A percentile compares a stretch with the other conserved stretches of the same genome.
phyloP scores from a whole-genome alignment of 2,888 invertebrate species.

The Aleiodes testaceus region DNA sequence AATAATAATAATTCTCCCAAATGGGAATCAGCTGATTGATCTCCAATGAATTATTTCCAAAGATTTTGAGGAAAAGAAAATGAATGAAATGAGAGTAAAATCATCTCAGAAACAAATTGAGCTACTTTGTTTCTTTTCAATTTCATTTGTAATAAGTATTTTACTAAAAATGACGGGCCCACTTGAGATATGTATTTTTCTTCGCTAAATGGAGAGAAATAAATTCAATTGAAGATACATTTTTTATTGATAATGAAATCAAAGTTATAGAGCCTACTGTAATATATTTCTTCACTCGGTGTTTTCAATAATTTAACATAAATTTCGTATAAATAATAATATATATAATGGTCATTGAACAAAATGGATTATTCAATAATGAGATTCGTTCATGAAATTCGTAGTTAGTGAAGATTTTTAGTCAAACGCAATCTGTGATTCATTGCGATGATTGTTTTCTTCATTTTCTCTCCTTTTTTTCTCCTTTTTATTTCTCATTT shows the following conservation, averaged over 20 bases:
- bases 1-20: neutral
- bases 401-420: constrained; percentile 36
- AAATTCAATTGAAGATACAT: neutral
- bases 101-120: too few species aligned
- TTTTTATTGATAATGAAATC: constrained; percentile 3
- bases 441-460: constrained; percentile 29
- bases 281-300: constrained; percentile 43
- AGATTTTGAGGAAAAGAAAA: neutral
- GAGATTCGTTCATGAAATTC: neutral
- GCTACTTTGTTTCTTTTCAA: neutral
- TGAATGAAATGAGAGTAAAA: neutral
- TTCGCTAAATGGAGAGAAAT: neutral
- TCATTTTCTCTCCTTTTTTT: neutral
- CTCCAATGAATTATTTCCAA: neutral
- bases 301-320: constrained; percentile 20
- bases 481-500: neutral
- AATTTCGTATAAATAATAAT: constrained; percentile 16
- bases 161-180: neutral
- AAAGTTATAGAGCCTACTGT: constrained; percentile 43
- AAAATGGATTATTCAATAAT: constrained; percentile 1
- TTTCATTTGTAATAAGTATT: neutral
- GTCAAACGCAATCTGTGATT: constrained; percentile 31
- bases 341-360: constrained; percentile 14
- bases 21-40: neutral
- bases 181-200: constrained; percentile 3